Evolutionary conservation across 2,888 invertebrate genomes (phyloP), one percentile per base, ranked within the genome.

Genomic region (Muschampia plurimacula): DNA sequence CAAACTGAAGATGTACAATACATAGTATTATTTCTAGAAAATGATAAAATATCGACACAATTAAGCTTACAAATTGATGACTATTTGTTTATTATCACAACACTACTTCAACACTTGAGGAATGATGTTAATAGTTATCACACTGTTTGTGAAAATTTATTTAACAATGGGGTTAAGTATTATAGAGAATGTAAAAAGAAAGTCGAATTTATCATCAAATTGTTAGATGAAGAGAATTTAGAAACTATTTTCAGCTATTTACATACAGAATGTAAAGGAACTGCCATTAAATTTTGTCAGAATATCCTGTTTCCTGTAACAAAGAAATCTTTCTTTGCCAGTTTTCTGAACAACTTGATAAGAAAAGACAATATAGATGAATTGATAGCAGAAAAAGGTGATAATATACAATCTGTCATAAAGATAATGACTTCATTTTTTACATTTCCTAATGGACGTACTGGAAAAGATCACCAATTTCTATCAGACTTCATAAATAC

Each of bases 361-460:
- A 80, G 89, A 22, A 91, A 90, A 79, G 90, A 92, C 36, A 92
- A 87, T 75, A 83, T 92, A 39, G 85, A 89, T 75, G 84, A 88
- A 7, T 76, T 94, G 8, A 87, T 92, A 0, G 82, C 87, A 1
- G 91, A 94, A 76, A 94, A 90, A 74, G 92, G 93, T 0, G 94
- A 94, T 59, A 92, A 90, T 55, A 90, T 95, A 68, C 91, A 91
- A 77, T 89, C 91, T 0, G 91, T 94, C 0, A 79, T 94, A 2
- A 93, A 91, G 86, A 88, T 93, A 7, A 90, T 94, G 90, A 86
- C 84, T 74, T 76, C 85, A 0, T 89, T 93, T 72, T 90, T 93
- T 65, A 87, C 88, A 57, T 92, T 89, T 60, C 87, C 91, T 0
- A 86, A 86, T 71, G 84, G 85, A 36, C 79, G 89, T n/a, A 82